phyloP scores from a whole-genome alignment of 2,113 vertebrate species.

The Bubo blakistoni region DNA sequence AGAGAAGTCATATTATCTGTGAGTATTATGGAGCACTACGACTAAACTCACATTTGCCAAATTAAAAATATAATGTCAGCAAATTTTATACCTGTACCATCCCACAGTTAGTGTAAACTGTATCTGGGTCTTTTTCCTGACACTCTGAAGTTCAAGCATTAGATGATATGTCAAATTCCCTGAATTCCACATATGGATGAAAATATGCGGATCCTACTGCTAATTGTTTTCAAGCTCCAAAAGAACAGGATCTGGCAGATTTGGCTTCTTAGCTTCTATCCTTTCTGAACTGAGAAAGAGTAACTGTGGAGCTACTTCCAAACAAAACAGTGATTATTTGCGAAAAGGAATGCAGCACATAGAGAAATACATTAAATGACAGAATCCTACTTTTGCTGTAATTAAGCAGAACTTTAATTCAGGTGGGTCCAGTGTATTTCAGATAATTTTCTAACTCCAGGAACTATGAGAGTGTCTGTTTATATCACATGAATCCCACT shows the following conservation, averaged over 20 bases:
- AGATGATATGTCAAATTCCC: background rate
- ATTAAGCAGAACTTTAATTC: background rate
- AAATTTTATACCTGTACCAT: conserved; percentile 35
- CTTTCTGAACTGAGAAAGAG: background rate
- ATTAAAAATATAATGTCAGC: conserved; percentile 35
- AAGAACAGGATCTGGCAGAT: background rate
- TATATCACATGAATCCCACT: background rate
- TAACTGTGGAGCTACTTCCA: background rate
- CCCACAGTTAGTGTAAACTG: conserved; percentile 9
- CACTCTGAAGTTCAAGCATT: background rate
- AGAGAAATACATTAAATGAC: background rate
- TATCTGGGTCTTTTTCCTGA: background rate
- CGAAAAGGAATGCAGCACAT: background rate
- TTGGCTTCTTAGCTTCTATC: background rate
- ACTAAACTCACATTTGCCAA: conserved; percentile 58
- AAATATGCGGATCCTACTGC: background rate
- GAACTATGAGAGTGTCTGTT: background rate
- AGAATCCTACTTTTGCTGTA: background rate
- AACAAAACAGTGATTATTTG: background rate
- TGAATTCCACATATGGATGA: background rate
- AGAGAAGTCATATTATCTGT: background rate
- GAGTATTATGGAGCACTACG: background rate
- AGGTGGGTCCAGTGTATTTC: background rate
- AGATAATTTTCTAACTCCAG: background rate
- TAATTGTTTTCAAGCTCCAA: background rate